These are phyloP conservation scores for Lottia scabra DNA, from an alignment of 2,888 invertebrate species.

Conservation along the genomic window DNA sequence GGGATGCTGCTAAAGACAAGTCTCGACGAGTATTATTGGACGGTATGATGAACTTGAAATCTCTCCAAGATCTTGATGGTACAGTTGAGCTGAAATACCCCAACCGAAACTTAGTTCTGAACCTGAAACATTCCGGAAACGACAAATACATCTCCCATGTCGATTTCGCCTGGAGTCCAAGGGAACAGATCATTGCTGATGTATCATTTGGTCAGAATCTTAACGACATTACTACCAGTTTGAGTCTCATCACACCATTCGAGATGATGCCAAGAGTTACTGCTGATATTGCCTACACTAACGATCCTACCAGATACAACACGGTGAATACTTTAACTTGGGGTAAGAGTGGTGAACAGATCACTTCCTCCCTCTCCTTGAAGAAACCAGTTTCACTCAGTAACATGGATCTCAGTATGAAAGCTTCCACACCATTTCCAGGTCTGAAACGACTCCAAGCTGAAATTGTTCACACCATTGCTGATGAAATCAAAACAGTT, in stretches of 20 bases:
- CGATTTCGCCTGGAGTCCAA: conserved; percentile 35
- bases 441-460: conserved; percentile 33
- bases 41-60: conserved; percentile 30
- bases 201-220: conserved; percentile 28
- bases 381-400: conserved; percentile 39
- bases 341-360: conserved; percentile 38
- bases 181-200: conserved; percentile 34
- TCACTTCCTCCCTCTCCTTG: conserved; percentile 40
- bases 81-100: conserved; percentile 35
- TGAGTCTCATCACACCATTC: conserved; percentile 38
- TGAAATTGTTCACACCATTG: conserved; percentile 34
- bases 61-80: conserved; percentile 29
- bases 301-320: conserved; percentile 30
- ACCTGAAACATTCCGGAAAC: conserved; percentile 33
- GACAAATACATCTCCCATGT: conserved; percentile 35
- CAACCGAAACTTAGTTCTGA: conserved; percentile 27
- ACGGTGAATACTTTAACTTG: conserved; percentile 37
- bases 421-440: conserved; percentile 43
- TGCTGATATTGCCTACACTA: conserved; percentile 29
- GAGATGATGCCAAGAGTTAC: conserved; percentile 20
- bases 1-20: conserved; percentile 43
- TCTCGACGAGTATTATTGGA: conserved; percentile 22
- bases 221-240: conserved; percentile 24
- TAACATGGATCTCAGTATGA: conserved; percentile 34
- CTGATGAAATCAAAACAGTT: conserved; percentile 27